These are phyloP conservation scores for Syngnathus typhle DNA, from an alignment of 2,113 vertebrate genomes.

Conservation along the genomic window DNA sequence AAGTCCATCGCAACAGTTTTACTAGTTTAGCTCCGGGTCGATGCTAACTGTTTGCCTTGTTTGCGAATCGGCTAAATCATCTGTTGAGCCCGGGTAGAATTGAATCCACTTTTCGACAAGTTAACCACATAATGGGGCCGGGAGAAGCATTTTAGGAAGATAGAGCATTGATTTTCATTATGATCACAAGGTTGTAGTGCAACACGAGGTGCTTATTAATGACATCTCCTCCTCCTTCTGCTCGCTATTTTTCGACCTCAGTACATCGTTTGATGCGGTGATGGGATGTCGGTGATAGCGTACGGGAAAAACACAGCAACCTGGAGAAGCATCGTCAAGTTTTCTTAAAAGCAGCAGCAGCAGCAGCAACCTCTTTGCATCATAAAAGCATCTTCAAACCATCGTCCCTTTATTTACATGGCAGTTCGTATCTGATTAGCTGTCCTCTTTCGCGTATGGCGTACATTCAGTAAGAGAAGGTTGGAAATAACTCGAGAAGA, in stretches of 20 bases:
- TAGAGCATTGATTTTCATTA: conserved; percentile 48
- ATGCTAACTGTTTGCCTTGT: conserved; percentile 32
- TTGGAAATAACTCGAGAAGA: conserved; percentile 33
- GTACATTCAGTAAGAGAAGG: conserved; percentile 73
- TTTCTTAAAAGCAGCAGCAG: conserved; percentile 37
- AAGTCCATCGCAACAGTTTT: conserved; percentile 61
- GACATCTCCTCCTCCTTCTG: conserved; percentile 9
- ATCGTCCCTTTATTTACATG: conserved; percentile 72
- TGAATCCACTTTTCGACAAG: conserved; percentile 25
- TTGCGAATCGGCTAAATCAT: conserved; percentile 49
- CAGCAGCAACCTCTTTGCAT: conserved; percentile 39
- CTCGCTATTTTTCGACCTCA: conserved; percentile 36
- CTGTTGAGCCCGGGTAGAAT: conserved; percentile 36
- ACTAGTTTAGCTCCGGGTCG: conserved; percentile 48
- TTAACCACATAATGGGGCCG: conserved; percentile 41
- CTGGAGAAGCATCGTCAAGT: conserved; percentile 44
- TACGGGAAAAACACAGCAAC: conserved; percentile 44
- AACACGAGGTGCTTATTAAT: conserved; percentile 52
- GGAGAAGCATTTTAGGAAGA: conserved; percentile 46
- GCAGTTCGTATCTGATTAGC: conserved; percentile 73
- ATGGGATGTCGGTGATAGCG: conserved; percentile 9
- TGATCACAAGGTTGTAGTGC: conserved; percentile 54
- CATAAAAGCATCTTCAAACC: conserved; percentile 53
- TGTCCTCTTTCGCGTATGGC: conserved; percentile 61
- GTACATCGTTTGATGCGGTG: conserved; percentile 21